Base-by-base conservation (phyloP, 2,888 invertebrate genomes). In the Cantharis rufa region DNA sequence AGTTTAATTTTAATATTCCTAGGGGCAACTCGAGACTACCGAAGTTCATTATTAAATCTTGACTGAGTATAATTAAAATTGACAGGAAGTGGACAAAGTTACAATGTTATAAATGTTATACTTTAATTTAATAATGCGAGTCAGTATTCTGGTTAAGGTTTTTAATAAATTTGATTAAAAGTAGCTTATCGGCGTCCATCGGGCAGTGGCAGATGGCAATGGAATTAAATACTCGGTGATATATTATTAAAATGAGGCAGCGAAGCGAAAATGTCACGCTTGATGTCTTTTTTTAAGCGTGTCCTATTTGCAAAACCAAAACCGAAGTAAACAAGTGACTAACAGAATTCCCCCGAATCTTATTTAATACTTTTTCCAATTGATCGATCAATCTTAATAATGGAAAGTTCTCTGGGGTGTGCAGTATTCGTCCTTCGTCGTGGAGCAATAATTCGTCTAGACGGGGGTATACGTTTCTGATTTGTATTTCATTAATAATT, bases 301-400 rank as follows among this genome's bases (percentile, higher is more conserved):
- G 21, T 71, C 62, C 69, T 71, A 32, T 28, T 70, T 61, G 15
- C 70, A 21, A 70, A 48, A 75, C 63, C 62, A 62, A 72, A 69
- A 70, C 64, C 28, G 72, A 48, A 64, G 64, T 71, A 75, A 75
- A 72, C 66, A 75, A 78, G 75, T 78, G 78, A 78, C 75, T 75
- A 78, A 78, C 72, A 78, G 70, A 78, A 72, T 69, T 74, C 71
- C 75, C 75, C 78, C 66, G 15, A n/a, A 15, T 27, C 11, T 32
- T 48, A 16, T 64, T 18, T 16, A 13, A 21, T 32, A 28, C 62
- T 62, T 24, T 18, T 74, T 71, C 70, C 73, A 77, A 62, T 62
- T 69, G 77, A 74, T 77, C 71, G 74, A 74, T 74, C 69, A 71
- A 74, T 73, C 73, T 70, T 66, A 73, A 73, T 77, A 63, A 70